Evolutionary conservation across 2,797 vertebrate genomes (phyloP), one percentile per base, ranked within the genome.

Genomic region (Mycteria americana): DNA sequence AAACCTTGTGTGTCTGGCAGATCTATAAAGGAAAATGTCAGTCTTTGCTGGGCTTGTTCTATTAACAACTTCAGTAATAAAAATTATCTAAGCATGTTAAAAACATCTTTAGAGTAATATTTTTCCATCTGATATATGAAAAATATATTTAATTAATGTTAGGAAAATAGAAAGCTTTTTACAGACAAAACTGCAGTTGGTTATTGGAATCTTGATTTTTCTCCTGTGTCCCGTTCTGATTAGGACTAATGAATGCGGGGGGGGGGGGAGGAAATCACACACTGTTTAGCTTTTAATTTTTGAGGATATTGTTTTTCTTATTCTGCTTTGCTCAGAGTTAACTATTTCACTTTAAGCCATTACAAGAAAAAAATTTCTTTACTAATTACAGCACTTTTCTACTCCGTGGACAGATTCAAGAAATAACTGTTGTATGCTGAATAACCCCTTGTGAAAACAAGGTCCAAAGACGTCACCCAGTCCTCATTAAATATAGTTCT

Each of bases 401-500:
- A 50, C 56, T 91, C 78, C 16, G 11, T 85, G 64, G 64, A 11
- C 53, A 63, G n/a, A 92, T 92, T 95, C 62, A 81, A 92, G 88
- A 86, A 94, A 93, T 92, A 95, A 92, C 35, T 43, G 45, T 95
- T 57, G n/a, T 82, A 60, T 13, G 2, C 46, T 94, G 43, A 81
- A 95, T 93, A 96, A 92, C 33, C 50, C 37, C 7, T 96, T 95
- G 94, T 75, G 74, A 92, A 93, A 96, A 97, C 43, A 80, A 24
- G 85, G 67, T 95, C 73, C 67, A 96, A 92, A 97, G 91, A 96
- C 96, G 94, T 94, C n/a, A 96, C 83, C 37, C 85, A 73, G 62
- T 96, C 76, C 57, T 97, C 87, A 95, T 97, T 98, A 97, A 97
- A 92, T 87, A 53, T 54, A 63, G 70, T 92, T 97, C 91, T 96